Evolutionary conservation across 2,113 vertebrate genomes (phyloP).

Genomic region (Cromileptes altivelis): DNA sequence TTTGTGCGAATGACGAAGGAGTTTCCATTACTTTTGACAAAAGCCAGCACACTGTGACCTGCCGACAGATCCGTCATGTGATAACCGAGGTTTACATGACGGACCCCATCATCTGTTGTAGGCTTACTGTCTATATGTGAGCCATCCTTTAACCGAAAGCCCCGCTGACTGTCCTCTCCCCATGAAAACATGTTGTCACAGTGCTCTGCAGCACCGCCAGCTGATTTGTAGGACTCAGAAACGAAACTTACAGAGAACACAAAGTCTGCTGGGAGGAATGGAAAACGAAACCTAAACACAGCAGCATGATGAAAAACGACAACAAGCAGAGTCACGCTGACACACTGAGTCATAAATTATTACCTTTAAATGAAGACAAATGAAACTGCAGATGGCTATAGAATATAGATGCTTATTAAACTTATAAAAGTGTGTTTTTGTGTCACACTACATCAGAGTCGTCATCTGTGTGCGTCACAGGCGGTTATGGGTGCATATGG

Average conservation of each 20-base stretch:
- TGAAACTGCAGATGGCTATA: background rate
- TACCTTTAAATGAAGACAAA: background rate
- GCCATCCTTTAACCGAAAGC: slow-evolving; percentile 21
- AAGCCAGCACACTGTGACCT: slow-evolving; percentile 18
- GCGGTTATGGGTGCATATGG: no score
- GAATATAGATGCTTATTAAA: no score
- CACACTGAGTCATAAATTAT: background rate
- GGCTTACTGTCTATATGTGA: fast-evolving
- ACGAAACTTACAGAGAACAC: slow-evolving; percentile 34
- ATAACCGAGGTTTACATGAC: background rate
- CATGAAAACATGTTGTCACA: slow-evolving; percentile 48
- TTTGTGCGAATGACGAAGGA: slow-evolving; percentile 36
- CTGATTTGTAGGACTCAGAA: slow-evolving; percentile 17
- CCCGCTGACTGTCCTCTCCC: slow-evolving; percentile 61
- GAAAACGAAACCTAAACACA: slow-evolving; percentile 39
- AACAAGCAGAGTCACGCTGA: background rate
- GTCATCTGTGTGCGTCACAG: no score
- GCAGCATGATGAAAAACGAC: background rate
- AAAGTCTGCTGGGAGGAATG: background rate
- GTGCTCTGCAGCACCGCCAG: background rate
- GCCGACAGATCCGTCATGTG: slow-evolving; percentile 36
- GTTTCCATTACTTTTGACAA: slow-evolving; percentile 36
- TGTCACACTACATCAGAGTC: no score
- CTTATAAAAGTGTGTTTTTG: no score
- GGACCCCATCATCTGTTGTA: background rate